phyloP scores from a whole-genome alignment of 2,888 invertebrate species.

The Cyclophora albipunctata region DNA sequence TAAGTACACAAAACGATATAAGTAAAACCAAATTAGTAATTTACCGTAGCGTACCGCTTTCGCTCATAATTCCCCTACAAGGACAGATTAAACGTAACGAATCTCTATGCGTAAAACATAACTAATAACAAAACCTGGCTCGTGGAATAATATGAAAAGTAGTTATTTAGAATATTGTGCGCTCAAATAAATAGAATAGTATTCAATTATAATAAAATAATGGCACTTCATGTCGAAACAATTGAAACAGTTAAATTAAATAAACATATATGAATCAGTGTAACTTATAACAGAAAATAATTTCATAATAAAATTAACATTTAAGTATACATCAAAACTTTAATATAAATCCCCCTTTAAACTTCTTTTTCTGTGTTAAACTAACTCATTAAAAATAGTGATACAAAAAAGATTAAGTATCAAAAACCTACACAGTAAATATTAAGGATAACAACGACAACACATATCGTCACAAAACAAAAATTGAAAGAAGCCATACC shows the following conservation, averaged over 20 bases:
- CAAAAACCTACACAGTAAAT: background rate
- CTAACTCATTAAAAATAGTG: slow-evolving; percentile 1
- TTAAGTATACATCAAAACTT: slow-evolving; percentile 4
- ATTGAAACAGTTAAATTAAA: slow-evolving; percentile 9
- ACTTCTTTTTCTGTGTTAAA: background rate
- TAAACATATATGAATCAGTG: background rate
- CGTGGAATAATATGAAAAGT: no score
- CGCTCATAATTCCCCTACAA: no score
- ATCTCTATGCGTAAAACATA: no score
- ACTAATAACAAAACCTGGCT: no score
- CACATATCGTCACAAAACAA: slow-evolving; percentile 1
- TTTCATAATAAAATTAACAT: slow-evolving; percentile 1
- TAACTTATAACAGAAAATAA: background rate
- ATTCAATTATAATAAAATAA: slow-evolving; percentile 9
- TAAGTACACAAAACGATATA: slow-evolving; percentile 1
- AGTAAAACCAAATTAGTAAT: background rate
- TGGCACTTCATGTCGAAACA: slow-evolving; percentile 23
- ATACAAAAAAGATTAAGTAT: background rate
- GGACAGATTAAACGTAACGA: no score
- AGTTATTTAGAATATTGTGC: slow-evolving; percentile 6
- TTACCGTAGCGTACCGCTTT: background rate
- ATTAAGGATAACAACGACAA: background rate
- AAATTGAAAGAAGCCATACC: slow-evolving; percentile 11
- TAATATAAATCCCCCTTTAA: background rate
- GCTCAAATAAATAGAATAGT: slow-evolving; percentile 4